Evolutionary conservation across 2,113 vertebrate genomes (phyloP).

Genomic region (Aphyosemion australe): DNA sequence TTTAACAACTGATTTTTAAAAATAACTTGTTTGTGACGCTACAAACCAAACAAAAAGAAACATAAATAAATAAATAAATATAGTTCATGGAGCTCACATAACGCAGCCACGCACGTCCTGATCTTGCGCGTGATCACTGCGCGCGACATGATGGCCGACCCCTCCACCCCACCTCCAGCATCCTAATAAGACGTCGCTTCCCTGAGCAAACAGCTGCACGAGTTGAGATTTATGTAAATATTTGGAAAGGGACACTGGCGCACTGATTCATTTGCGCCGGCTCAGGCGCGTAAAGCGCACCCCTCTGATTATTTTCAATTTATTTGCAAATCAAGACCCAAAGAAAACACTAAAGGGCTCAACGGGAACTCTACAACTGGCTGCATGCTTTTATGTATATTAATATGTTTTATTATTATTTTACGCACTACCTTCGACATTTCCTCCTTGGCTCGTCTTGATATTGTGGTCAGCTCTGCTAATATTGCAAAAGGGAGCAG

Average conservation of each 20-base stretch:
- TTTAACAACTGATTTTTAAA: not conserved
- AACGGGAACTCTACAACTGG: slow-evolving; percentile 80
- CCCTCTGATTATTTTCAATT: slow-evolving; percentile 99
- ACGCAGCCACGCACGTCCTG: too few species aligned
- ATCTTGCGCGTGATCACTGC: slow-evolving; percentile 47
- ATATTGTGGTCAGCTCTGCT: slow-evolving; percentile 88
- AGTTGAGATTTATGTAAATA: slow-evolving; percentile 99
- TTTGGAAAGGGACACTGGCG: slow-evolving; percentile 98
- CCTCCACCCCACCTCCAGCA: slow-evolving; percentile 23
- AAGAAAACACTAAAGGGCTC: slow-evolving; percentile 89
- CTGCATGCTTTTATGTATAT: not conserved
- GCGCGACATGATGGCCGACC: slow-evolving; percentile 41
- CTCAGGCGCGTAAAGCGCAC: slow-evolving; percentile 85
- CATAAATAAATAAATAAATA: too few species aligned
- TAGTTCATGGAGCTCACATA: too few species aligned
- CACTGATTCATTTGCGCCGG: slow-evolving; percentile 95
- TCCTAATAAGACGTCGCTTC: slow-evolving; percentile 92
- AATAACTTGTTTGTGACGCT: too few species aligned
- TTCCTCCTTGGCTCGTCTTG: slow-evolving; percentile 36
- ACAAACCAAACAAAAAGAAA: not conserved
- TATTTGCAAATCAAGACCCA: slow-evolving; percentile 99
- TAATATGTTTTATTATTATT: slow-evolving; percentile 2
- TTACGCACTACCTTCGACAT: slow-evolving; percentile 23
- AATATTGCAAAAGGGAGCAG: slow-evolving; percentile 95
- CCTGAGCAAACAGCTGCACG: slow-evolving; percentile 97